These are phyloP conservation scores for Sciurus vulgaris DNA, from an alignment of 2,797 vertebrate species.

Conservation along the genomic window DNA sequence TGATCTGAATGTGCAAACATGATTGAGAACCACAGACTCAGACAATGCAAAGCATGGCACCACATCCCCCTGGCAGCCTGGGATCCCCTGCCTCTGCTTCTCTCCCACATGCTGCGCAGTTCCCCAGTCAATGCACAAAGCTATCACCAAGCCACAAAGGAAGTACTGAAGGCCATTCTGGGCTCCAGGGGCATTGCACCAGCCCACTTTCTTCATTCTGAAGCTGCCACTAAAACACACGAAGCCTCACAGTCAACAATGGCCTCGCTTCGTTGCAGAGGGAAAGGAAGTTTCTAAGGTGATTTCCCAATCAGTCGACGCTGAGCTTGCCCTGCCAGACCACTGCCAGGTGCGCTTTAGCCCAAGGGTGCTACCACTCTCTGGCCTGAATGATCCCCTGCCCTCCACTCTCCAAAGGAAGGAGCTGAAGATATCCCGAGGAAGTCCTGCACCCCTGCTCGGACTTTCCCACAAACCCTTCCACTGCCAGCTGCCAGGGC, in stretches of 20 bases:
- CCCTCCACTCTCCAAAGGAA: neutral
- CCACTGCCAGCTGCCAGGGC: no score
- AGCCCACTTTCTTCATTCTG: constrained; percentile 42
- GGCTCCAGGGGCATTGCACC: neutral
- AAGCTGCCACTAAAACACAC: neutral
- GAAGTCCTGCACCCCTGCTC: neutral
- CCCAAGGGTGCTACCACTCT: no score
- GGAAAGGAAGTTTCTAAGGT: neutral
- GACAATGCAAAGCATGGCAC: neutral
- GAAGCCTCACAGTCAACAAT: neutral
- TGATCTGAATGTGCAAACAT: no score
- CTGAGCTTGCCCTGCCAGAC: neutral
- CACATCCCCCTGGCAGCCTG: neutral
- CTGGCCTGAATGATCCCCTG: neutral
- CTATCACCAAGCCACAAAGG: constrained; percentile 66
- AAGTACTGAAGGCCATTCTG: constrained; percentile 65
- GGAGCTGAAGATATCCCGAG: neutral
- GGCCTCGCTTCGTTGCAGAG: neutral
- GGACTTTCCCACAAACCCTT: neutral
- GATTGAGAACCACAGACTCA: no score
- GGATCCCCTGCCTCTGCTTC: neutral
- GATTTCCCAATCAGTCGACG: neutral
- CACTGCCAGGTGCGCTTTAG: neutral
- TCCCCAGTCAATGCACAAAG: neutral
- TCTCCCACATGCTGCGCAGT: neutral